These are phyloP conservation scores for Sebastes cheni DNA, from an alignment of 2,797 vertebrate species.

Conservation along the genomic window DNA sequence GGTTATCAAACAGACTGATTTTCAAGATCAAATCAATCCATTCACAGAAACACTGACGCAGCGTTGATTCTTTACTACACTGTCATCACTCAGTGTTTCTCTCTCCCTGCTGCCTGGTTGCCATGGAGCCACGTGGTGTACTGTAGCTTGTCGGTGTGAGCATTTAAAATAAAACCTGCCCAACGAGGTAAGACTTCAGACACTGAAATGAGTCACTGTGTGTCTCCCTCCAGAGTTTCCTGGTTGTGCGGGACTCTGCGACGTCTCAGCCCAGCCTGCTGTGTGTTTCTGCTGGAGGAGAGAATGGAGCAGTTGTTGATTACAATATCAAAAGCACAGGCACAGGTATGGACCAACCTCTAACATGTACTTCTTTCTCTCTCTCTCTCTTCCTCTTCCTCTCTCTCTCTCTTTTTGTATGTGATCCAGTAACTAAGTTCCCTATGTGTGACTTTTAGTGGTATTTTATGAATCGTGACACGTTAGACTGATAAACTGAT, in stretches of 20 bases:
- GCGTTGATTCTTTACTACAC: background rate
- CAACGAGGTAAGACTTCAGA: background rate
- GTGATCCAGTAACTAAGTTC: background rate
- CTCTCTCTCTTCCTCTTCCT: background rate
- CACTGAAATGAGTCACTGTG: slow-evolving; percentile 48
- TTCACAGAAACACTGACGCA: background rate
- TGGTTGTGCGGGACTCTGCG: slow-evolving; percentile 71
- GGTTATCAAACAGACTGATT: background rate
- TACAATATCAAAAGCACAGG: slow-evolving; percentile 63
- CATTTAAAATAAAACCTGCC: slow-evolving; percentile 2
- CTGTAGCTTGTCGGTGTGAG: background rate
- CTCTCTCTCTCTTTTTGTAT: background rate
- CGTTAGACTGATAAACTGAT: background rate
- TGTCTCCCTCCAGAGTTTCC: slow-evolving; percentile 79
- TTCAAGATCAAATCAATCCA: background rate
- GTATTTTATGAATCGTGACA: background rate
- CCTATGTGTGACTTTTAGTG: background rate
- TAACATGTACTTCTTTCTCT: background rate
- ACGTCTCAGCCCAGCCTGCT: slow-evolving; percentile 70
- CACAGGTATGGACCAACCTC: slow-evolving; percentile 60
- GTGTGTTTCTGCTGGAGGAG: slow-evolving; percentile 75
- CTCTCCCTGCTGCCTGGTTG: background rate
- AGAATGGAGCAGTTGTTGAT: slow-evolving; percentile 61
- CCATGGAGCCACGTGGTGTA: background rate
- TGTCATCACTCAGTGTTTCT: background rate